Evolutionary conservation across 2,113 vertebrate species (phyloP).

Genomic region (Scolopax mira): DNA sequence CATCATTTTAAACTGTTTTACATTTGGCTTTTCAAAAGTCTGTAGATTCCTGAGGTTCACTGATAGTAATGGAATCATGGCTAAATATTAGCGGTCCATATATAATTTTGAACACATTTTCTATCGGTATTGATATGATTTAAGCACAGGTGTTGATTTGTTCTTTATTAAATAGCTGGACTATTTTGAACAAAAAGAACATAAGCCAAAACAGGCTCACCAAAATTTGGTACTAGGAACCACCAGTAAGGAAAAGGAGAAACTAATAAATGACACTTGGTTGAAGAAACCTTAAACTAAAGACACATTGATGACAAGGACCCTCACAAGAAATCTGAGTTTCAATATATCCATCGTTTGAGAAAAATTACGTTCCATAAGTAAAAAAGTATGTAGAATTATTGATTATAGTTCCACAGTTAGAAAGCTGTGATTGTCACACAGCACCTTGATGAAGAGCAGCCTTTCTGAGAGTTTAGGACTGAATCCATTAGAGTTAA

Average conservation of each 20-base stretch:
- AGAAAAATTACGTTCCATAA: not conserved
- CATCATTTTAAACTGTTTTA: not conserved
- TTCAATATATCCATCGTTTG: not conserved
- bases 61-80: not conserved
- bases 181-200: not conserved
- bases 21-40: not conserved
- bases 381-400: not conserved
- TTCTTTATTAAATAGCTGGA: not conserved
- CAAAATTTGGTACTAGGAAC: not conserved
- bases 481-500: not conserved
- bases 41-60: not conserved
- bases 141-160: not conserved
- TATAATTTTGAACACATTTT: not conserved
- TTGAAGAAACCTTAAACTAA: not conserved
- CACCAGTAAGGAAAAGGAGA: not conserved
- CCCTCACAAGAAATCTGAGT: not conserved
- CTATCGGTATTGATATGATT: not conserved
- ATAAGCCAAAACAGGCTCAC: not conserved
- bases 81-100: not conserved
- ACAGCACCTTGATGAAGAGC: not conserved
- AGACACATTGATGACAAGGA: not conserved
- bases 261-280: not conserved
- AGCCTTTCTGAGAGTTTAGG: not conserved
- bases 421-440: not conserved
- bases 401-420: not conserved